A percentile compares a stretch with the other conserved stretches of the same genome.
These are phyloP conservation scores for Diaprepes abbreviatus DNA, from an alignment of 2,888 invertebrate genomes.

Conservation along the genomic window DNA sequence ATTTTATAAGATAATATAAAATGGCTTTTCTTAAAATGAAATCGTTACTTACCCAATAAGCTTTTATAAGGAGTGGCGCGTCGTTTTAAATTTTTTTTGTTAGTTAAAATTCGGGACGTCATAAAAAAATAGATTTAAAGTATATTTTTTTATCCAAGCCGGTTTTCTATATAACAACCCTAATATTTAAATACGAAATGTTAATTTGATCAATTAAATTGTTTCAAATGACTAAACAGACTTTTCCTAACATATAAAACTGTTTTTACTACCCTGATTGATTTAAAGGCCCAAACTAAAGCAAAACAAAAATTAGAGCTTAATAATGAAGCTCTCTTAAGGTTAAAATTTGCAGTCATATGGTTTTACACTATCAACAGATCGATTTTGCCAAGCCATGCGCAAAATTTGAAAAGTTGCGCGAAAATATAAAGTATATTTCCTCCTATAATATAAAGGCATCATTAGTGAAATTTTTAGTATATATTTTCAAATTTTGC, in stretches of 20 bases:
- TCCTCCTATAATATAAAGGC: no score
- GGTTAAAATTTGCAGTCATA: conserved; percentile 9
- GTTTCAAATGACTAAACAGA: no score
- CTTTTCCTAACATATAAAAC: no score
- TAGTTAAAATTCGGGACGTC: not conserved
- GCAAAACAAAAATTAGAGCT: not conserved
- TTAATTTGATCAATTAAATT: no score
- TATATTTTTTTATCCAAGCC: no score
- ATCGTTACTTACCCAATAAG: not conserved
- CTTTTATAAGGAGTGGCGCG: not conserved
- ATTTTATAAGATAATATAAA: no score
- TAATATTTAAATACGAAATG: no score
- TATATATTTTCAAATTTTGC: no score
- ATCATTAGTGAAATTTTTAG: no score
- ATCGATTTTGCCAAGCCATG: conserved; percentile 29
- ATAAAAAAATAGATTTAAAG: not conserved
- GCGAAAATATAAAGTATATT: not conserved
- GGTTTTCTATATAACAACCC: no score
- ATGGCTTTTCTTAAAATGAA: no score
- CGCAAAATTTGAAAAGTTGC: conserved; percentile 12
- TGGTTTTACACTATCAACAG: conserved; percentile 17
- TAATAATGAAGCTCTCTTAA: not conserved
- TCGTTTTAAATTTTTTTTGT: not conserved
- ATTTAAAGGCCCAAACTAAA: not conserved
- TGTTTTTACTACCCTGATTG: not conserved